Conservation (phyloP, 2,888 invertebrate genomes). For the Leptopilina syphax region DNA sequence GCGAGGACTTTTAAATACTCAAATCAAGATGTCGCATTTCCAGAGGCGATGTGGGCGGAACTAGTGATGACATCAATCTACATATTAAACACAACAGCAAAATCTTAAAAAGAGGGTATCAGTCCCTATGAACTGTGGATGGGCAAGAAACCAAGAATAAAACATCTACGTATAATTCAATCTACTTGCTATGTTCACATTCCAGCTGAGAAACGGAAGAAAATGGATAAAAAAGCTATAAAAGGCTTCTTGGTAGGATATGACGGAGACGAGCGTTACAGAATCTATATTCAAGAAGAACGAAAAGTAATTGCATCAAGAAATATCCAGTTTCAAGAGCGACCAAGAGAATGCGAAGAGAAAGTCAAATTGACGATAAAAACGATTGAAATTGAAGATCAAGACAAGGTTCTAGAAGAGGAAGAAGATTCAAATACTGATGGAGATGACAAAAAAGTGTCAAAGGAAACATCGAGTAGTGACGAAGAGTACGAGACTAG, state of each 20-base stretch:
- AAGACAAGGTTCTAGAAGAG: neutral
- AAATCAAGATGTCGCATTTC: slow-evolving; percentile 53
- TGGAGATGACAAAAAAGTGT: neutral
- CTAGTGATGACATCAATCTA: no score
- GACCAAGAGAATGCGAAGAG: slow-evolving; percentile 22
- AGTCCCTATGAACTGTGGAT: slow-evolving; percentile 61
- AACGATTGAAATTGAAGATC: slow-evolving; percentile 11
- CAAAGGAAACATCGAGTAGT: neutral
- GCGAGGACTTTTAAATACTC: slow-evolving; percentile 62
- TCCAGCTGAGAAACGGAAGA: slow-evolving; percentile 56
- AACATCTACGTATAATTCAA: slow-evolving; percentile 56
- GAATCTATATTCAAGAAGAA: slow-evolving; percentile 40
- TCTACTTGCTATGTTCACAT: slow-evolving; percentile 56
- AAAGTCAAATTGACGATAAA: slow-evolving; percentile 39
- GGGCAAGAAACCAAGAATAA: slow-evolving; percentile 56
- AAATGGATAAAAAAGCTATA: slow-evolving; percentile 60
- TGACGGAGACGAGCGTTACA: slow-evolving; percentile 44
- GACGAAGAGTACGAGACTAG: neutral
- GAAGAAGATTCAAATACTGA: neutral
- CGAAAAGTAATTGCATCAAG: slow-evolving; percentile 43
- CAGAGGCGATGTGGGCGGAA: slow-evolving; percentile 55
- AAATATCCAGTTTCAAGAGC: slow-evolving; percentile 42
- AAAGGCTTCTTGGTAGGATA: slow-evolving; percentile 58
- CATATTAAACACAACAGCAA: slow-evolving; percentile 53
- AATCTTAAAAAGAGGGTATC: slow-evolving; percentile 56